Percentiles rank a stretch among this genome's conserved stretches.
Evolutionary conservation across 2,797 vertebrate genomes (phyloP).

Genomic region (Phalloptychus januarius): DNA sequence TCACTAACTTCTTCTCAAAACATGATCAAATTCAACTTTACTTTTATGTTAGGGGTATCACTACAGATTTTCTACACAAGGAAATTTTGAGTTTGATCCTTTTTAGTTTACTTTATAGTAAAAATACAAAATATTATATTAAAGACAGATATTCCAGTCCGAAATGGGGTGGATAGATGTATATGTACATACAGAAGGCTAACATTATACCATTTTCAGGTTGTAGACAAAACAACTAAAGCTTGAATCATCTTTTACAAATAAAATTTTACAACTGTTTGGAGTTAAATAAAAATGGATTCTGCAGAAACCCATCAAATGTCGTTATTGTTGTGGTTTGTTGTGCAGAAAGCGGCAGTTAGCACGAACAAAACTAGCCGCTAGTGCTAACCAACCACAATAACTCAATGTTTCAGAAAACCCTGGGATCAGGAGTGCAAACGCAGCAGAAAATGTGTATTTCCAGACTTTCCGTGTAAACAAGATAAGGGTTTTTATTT

Average conservation of each 20-base stretch:
- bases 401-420: neutral
- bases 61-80: neutral
- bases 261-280: neutral
- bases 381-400: neutral
- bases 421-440: neutral
- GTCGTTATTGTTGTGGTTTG: neutral
- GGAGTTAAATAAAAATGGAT: neutral
- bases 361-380: neutral
- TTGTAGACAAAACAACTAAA: neutral
- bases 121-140: neutral
- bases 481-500: neutral
- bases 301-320: neutral
- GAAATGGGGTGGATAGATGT: neutral
- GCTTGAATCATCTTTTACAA: neutral
- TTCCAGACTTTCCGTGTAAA: neutral
- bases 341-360: neutral
- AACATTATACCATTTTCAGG: neutral
- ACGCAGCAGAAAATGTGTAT: neutral
- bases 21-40: neutral
- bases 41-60: neutral
- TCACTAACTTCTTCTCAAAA: neutral
- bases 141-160: neutral
- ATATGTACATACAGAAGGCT: neutral
- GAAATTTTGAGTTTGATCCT: too few species aligned
- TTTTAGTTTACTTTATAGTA: neutral